phyloP scores from a whole-genome alignment of 2,113 vertebrate species.

The Alosa alosa region DNA sequence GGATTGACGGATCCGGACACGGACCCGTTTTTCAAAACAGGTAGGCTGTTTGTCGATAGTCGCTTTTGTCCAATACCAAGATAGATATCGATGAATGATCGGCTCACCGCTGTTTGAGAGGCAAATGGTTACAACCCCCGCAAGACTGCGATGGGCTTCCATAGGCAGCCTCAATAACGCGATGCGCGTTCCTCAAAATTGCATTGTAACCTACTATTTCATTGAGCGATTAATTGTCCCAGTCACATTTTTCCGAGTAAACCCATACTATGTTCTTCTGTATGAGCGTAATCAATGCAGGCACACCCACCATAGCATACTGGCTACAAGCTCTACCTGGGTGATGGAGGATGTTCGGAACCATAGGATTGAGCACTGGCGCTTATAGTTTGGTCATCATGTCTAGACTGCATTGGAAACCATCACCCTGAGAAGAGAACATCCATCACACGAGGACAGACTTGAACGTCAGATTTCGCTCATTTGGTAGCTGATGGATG shows the following conservation, averaged over 20 bases:
- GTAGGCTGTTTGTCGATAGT: slow-evolving; percentile 55
- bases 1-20: slow-evolving; percentile 80
- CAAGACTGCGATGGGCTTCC: not conserved
- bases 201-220: slow-evolving; percentile 6
- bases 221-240: not conserved
- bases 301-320: slow-evolving; percentile 3
- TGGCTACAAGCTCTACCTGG: not conserved
- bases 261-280: not conserved
- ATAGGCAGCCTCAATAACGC: not conserved
- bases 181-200: not conserved
- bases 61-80: slow-evolving; percentile 27
- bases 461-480: not conserved
- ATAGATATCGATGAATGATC: not conserved
- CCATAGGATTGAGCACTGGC: slow-evolving; percentile 1
- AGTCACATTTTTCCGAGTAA: not conserved
- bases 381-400: not conserved
- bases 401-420: slow-evolving; percentile 15
- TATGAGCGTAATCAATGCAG: not conserved
- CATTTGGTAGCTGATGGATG: not conserved
- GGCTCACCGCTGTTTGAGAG: slow-evolving; percentile 5
- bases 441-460: not conserved
- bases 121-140: slow-evolving; percentile 15
- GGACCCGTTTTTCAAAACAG: slow-evolving; percentile 86
- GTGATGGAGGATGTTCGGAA: not conserved
- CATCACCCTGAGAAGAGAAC: not conserved